Percentiles rank a stretch among this genome's conserved stretches.
Evolutionary conservation across 2,113 vertebrate genomes (phyloP).

Genomic region (Lagopus muta): DNA sequence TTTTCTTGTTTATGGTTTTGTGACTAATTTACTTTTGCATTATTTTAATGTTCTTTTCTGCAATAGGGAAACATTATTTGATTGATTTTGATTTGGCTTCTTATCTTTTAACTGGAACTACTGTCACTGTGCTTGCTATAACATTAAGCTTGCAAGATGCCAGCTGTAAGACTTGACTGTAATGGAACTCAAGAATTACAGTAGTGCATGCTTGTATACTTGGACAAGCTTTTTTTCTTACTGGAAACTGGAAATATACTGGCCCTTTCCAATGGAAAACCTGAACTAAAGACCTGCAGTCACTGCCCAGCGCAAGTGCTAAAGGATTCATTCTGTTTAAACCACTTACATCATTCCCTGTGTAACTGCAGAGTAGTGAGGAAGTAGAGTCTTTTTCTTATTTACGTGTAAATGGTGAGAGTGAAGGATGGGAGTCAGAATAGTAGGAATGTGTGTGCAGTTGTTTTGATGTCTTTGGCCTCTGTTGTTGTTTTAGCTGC

Average conservation of each 20-base stretch:
- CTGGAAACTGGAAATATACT: neutral
- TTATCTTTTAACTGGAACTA: neutral
- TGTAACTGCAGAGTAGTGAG: neutral
- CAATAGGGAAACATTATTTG: neutral
- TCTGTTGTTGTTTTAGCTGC: neutral
- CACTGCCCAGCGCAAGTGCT: neutral
- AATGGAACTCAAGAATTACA: neutral
- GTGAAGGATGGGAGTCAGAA: neutral
- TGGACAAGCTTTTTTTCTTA: neutral
- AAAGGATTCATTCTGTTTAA: neutral
- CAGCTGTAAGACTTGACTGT: neutral
- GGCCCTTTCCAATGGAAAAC: accelerated
- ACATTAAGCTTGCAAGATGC: neutral
- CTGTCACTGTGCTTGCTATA: neutral
- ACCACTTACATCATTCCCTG: neutral
- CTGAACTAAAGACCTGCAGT: neutral
- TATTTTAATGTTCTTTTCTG: neutral
- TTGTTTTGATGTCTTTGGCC: constrained; percentile 11
- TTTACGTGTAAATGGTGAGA: neutral
- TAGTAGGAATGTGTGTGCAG: neutral
- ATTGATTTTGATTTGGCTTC: neutral
- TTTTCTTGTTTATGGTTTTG: neutral
- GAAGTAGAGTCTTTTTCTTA: neutral
- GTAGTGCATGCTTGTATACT: neutral
- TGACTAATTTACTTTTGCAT: neutral